Conservation (phyloP, 2,888 invertebrate species). For the Sinopyrophorus schimmeli region DNA sequence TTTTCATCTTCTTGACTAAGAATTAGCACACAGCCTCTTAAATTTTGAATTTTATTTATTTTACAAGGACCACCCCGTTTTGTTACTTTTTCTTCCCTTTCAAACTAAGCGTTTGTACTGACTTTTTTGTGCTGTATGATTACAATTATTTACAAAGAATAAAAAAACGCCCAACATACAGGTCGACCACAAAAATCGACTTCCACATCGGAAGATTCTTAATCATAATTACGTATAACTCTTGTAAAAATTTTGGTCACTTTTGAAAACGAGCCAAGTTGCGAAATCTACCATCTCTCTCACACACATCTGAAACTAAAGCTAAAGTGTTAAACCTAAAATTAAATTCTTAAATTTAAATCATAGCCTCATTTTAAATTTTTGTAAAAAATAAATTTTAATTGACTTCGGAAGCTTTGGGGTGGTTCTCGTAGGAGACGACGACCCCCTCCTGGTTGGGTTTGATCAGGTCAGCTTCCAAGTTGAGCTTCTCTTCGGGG, state of each 20-base stretch:
- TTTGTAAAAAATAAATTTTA: not conserved
- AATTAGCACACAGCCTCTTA: conserved; percentile 49
- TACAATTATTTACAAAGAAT: too few species aligned
- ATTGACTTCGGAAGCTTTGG: conserved; percentile 13
- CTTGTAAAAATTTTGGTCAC: too few species aligned
- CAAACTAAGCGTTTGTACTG: too few species aligned
- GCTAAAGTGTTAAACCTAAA: conserved; percentile 5
- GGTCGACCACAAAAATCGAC: too few species aligned
- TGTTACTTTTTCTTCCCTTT: too few species aligned
- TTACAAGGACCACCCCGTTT: too few species aligned
- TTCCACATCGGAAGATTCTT: too few species aligned
- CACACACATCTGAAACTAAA: conserved; percentile 1
- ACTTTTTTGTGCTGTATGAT: too few species aligned
- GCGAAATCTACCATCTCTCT: not conserved
- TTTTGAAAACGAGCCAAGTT: too few species aligned
- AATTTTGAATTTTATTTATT: conserved; percentile 33
- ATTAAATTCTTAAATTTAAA: conserved; percentile 11
- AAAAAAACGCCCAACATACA: too few species aligned
- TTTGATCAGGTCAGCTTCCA: conserved; percentile 62
- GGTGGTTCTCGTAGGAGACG: conserved; percentile 58
- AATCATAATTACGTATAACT: too few species aligned
- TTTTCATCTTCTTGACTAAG: conserved; percentile 52
- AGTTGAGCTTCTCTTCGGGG: conserved; percentile 61
- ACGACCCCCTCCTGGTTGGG: conserved; percentile 65
- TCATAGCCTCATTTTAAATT: conserved; percentile 11